Conservation (phyloP, 2,797 vertebrate species). For the Amniataba percoides region DNA sequence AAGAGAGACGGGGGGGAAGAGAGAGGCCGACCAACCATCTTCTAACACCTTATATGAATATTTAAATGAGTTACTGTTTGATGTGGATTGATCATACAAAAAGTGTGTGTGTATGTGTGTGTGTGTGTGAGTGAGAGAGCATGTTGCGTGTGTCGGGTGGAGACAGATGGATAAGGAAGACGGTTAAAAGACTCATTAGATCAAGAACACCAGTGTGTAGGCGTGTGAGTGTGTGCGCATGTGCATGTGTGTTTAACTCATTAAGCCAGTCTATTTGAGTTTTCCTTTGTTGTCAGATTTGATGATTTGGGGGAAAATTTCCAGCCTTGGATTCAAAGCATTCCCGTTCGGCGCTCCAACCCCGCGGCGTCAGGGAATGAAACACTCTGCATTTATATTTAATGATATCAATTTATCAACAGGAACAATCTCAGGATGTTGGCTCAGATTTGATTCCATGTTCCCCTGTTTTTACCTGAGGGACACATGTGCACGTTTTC, state of each 20-base stretch:
- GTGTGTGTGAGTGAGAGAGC: slow-evolving; percentile 57
- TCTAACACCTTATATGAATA: slow-evolving; percentile 85
- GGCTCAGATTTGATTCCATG: slow-evolving; percentile 86
- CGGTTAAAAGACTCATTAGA: slow-evolving; percentile 79
- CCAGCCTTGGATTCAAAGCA: slow-evolving; percentile 85
- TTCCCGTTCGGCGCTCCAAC: slow-evolving; percentile 76
- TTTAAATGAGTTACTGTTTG: slow-evolving; percentile 84
- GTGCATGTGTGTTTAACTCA: slow-evolving; percentile 80
- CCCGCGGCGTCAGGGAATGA: slow-evolving; percentile 82
- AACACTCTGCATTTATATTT: slow-evolving; percentile 87
- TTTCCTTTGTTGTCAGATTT: slow-evolving; percentile 90
- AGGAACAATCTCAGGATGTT: slow-evolving; percentile 87
- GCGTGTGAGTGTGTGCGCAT: slow-evolving; percentile 36
- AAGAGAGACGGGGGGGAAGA: slow-evolving; percentile 45
- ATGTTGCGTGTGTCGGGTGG: slow-evolving; percentile 57
- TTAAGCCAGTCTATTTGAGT: slow-evolving; percentile 85
- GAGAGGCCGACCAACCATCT: slow-evolving; percentile 70
- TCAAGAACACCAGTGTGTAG: slow-evolving; percentile 58
- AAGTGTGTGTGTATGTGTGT: slow-evolving; percentile 59
- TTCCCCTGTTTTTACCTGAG: slow-evolving; percentile 86
- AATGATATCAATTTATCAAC: slow-evolving; percentile 90
- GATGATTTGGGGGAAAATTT: slow-evolving; percentile 89
- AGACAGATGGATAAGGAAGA: slow-evolving; percentile 77
- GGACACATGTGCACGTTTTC: slow-evolving; percentile 75
- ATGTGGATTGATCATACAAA: slow-evolving; percentile 82